These are phyloP conservation scores for Drosophila pachea DNA, from an alignment of 1,140 invertebrate species.

Conservation along the genomic window DNA sequence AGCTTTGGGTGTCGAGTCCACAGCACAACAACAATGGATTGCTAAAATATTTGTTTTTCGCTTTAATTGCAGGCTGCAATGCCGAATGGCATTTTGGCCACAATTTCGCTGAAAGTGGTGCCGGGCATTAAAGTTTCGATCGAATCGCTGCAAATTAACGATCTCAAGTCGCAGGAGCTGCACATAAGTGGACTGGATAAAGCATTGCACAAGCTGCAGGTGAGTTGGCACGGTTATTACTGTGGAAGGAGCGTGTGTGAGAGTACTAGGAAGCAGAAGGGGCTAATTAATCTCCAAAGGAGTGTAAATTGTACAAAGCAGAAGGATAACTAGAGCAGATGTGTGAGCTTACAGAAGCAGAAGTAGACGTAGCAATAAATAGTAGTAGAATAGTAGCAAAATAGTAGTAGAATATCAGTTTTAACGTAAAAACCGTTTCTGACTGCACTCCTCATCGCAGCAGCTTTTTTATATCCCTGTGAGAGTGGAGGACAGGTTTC, in stretches of 20 bases:
- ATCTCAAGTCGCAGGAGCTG: slow-evolving; percentile 69
- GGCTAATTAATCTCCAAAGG: neutral
- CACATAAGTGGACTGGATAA: slow-evolving; percentile 74
- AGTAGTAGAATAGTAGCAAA: no score
- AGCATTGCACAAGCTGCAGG: slow-evolving; percentile 74
- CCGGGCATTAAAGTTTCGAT: slow-evolving; percentile 71
- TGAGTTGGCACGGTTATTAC: slow-evolving; percentile 37
- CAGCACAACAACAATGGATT: slow-evolving; percentile 2
- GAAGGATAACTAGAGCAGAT: no score
- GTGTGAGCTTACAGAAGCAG: no score
- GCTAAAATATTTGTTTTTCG: neutral
- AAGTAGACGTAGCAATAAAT: no score
- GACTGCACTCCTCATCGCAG: no score
- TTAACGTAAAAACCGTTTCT: no score
- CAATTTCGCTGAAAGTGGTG: slow-evolving; percentile 72
- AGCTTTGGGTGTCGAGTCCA: neutral
- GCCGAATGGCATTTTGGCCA: slow-evolving; percentile 65
- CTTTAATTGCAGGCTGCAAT: slow-evolving; percentile 53
- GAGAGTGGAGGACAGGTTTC: no score
- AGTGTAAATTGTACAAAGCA: no score
- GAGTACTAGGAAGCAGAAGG: neutral
- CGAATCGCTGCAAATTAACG: slow-evolving; percentile 45
- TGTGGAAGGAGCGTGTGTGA: neutral
- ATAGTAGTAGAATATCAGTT: no score
- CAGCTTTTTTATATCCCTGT: no score